These are phyloP conservation scores for Pseudomyrmex sp. DNA, from an alignment of 1,140 invertebrate species.

Conservation along the genomic window DNA sequence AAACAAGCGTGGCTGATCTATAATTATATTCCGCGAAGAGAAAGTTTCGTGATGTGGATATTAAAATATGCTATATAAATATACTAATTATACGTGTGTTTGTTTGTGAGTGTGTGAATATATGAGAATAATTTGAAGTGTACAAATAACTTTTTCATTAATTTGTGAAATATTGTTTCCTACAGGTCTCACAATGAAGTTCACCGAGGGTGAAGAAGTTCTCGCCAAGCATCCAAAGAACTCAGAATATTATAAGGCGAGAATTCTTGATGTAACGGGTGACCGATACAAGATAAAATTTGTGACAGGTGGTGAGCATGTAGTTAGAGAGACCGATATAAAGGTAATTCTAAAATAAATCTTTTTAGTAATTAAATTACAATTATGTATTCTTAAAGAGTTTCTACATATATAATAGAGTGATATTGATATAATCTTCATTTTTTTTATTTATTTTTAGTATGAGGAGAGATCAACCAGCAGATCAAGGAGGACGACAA, in stretches of 20 bases:
- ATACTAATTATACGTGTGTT: no score
- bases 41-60: no score
- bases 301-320: conserved; percentile 72
- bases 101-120: no score
- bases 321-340: conserved; percentile 71
- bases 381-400: background rate
- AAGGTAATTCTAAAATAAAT: conserved; percentile 69
- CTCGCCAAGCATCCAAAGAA: conserved; percentile 77
- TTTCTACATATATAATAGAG: background rate
- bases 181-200: conserved; percentile 71
- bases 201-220: conserved; percentile 78
- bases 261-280: conserved; percentile 73
- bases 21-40: no score
- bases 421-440: background rate
- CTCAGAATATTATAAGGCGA: conserved; percentile 74
- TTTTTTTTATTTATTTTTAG: conserved; percentile 56
- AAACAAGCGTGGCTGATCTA: no score
- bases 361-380: background rate
- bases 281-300: conserved; percentile 77
- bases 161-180: background rate
- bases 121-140: no score
- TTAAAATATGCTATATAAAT: no score
- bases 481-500: conserved; percentile 25
- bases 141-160: background rate
- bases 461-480: conserved; percentile 68